Base-by-base conservation (phyloP, 2,113 vertebrate genomes). In the Dolichallabes microphthalmus region DNA sequence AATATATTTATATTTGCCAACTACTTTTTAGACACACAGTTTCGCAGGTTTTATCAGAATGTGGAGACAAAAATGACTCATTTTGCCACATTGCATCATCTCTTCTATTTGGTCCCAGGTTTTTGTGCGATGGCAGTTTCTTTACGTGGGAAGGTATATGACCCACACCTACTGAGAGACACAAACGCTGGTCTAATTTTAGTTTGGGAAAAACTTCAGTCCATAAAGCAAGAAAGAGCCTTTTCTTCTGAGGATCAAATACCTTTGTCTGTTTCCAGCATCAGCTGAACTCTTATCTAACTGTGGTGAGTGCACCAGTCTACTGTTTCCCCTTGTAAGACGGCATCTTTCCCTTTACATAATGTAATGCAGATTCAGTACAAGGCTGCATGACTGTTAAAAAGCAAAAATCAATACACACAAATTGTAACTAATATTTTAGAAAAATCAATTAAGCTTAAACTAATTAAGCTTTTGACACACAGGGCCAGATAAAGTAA, bases 91-190 rank as follows among this genome's bases (percentile, higher is more conserved):
- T 55, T 82, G 79, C 79, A 86, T 82, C 77, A 85, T 80, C 57
- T 55, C 25, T 69, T 82, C 82, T 68, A 66, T 66, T 82, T 53
- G 68, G 79, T 64, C 79, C 79, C 79, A 76, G 69, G 69, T 50
- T 82, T 45, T 57, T 86, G 35, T 53, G 78, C 84, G 53, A 71
- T 82, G 79, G 79, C 85, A 64, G 69, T 82, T 86, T 75, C 53
- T 82, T 82, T 82, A 68, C 17, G 79, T 86, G 85, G 79, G 85
- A 57, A 66, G 85, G 69, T 82, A 73, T 64, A 86, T 86, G 79
- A 86, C 85, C 85, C 79, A 66, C 79, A 76, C 85, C 85, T 82
- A 86, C 85, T 82, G 68, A 86, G 39, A 82, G 35, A 75, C 69
- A 82, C 69, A 55, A 39, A 76, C 22, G 17, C 30, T 58, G 39